Evolutionary conservation across 2,797 vertebrate genomes (phyloP).

Genomic region (Hemibagrus guttatus): DNA sequence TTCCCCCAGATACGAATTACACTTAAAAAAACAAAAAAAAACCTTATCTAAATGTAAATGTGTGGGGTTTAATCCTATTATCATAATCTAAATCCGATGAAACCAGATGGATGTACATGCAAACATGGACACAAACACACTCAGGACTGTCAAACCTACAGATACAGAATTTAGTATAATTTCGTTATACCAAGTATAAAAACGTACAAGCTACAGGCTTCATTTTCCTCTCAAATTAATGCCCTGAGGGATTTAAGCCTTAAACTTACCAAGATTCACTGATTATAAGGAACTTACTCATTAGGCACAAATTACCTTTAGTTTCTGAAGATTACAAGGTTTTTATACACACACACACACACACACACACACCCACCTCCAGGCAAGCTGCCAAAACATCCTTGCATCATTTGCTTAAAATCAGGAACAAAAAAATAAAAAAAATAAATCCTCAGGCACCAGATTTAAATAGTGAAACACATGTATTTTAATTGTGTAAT

Average conservation of each 20-base stretch:
- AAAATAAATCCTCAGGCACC: not conserved
- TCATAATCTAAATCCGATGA: not conserved
- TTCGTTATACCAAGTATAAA: too few relatives aligned
- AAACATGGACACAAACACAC: too few relatives aligned
- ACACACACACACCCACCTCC: too few relatives aligned
- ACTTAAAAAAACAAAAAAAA: too few relatives aligned
- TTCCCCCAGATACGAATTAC: too few relatives aligned
- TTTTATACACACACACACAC: too few relatives aligned
- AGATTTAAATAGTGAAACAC: slow-evolving; percentile 62
- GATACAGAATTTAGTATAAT: too few relatives aligned
- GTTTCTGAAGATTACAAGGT: too few relatives aligned
- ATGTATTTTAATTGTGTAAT: slow-evolving; percentile 64
- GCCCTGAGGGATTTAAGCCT: not conserved
- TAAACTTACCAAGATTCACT: not conserved
- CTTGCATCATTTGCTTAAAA: not conserved
- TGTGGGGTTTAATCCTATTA: not conserved
- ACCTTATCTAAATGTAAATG: not conserved
- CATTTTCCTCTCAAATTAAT: not conserved
- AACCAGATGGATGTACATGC: too few relatives aligned
- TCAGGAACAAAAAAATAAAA: not conserved
- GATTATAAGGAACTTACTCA: not conserved
- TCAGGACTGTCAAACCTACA: too few relatives aligned
- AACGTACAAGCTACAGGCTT: not conserved
- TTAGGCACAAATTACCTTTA: not conserved
- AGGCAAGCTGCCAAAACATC: not conserved